Conservation (phyloP, 2,113 vertebrate species). For the Buteo buteo region DNA sequence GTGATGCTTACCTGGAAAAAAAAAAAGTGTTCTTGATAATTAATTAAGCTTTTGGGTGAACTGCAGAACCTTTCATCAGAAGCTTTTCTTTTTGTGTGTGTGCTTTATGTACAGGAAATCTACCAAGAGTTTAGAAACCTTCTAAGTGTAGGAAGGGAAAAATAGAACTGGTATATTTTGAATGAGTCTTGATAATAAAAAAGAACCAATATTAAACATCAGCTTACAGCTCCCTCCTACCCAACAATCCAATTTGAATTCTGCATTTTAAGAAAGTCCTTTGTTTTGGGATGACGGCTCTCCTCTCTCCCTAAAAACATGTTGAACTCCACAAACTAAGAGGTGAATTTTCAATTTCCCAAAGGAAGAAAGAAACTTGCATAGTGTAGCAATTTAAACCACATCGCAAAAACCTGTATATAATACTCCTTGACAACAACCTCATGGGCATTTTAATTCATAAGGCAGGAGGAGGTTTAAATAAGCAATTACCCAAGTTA, state of each 20-base stretch:
- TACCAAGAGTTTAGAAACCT: neutral
- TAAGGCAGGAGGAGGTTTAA: neutral
- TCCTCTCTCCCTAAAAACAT: neutral
- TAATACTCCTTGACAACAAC: neutral
- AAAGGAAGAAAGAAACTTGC: neutral
- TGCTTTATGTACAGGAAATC: neutral
- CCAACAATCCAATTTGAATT: neutral
- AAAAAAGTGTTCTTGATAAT: neutral
- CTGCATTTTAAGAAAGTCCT: neutral
- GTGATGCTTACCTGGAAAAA: conserved; percentile 88
- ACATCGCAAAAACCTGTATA: neutral
- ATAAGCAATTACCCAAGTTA: neutral
- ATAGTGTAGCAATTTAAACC: neutral
- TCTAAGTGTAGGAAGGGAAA: neutral
- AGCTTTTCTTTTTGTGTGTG: neutral
- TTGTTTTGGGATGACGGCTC: neutral
- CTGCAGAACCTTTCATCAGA: neutral
- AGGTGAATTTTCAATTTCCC: neutral
- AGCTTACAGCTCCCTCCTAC: neutral
- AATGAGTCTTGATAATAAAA: neutral
- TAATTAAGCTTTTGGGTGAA: neutral
- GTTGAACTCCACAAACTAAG: neutral
- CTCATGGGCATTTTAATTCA: neutral
- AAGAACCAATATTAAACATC: neutral
- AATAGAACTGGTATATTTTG: neutral